A percentile compares a stretch with the other conserved stretches of the same genome.
Evolutionary conservation across 2,888 invertebrate genomes (phyloP).

Genomic region (Vanessa cardui): DNA sequence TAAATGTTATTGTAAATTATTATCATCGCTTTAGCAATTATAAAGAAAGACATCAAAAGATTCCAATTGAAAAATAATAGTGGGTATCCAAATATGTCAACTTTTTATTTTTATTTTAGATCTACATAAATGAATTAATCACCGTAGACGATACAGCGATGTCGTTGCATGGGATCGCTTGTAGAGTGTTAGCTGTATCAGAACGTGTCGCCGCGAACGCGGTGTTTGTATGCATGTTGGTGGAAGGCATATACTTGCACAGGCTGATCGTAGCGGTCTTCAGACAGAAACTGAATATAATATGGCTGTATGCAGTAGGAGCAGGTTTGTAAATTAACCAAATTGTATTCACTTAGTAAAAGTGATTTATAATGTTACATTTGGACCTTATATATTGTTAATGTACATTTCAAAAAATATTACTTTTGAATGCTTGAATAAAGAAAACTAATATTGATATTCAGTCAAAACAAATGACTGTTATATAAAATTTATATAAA

Average conservation of each 20-base stretch:
- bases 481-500: no score
- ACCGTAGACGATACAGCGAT: slow-evolving; percentile 72
- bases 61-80: no score
- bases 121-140: slow-evolving; percentile 82
- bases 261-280: slow-evolving; percentile 86
- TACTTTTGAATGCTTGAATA: no score
- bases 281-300: slow-evolving; percentile 78
- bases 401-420: no score
- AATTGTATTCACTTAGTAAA: background rate
- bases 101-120: slow-evolving; percentile 53
- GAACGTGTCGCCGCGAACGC: slow-evolving; percentile 81
- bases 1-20: no score
- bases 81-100: no score
- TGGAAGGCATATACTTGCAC: slow-evolving; percentile 86
- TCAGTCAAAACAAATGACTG: no score
- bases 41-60: no score
- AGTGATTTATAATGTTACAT: no score
- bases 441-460: no score
- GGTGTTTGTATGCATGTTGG: slow-evolving; percentile 87
- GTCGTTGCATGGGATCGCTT: slow-evolving; percentile 75
- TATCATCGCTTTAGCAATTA: no score
- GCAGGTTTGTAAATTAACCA: slow-evolving; percentile 56
- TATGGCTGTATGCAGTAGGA: slow-evolving; percentile 70
- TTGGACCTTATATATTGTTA: no score
- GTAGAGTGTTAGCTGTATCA: slow-evolving; percentile 80